These are phyloP conservation scores for Solenopsis fugax DNA, from an alignment of 1,140 invertebrate genomes.

Conservation along the genomic window DNA sequence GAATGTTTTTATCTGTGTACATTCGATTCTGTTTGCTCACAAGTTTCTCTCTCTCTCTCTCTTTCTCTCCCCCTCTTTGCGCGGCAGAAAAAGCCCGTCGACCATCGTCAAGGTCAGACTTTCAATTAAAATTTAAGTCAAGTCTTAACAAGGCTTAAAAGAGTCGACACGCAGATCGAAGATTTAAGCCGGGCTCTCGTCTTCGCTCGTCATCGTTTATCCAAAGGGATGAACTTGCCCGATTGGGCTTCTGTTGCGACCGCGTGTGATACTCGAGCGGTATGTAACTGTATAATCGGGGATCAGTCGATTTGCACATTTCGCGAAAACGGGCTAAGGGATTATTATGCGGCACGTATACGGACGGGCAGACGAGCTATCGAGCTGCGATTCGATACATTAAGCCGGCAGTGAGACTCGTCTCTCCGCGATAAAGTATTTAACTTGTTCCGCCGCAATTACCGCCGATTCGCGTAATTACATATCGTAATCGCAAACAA, in stretches of 20 bases:
- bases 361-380: neutral
- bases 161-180: constrained; percentile 26
- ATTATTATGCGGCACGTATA: neutral
- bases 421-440: neutral
- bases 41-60: too few species aligned
- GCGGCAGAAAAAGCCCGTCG: neutral
- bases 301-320: constrained; percentile 55
- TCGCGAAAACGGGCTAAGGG: constrained; percentile 31
- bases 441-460: constrained; percentile 6
- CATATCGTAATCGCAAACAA: neutral
- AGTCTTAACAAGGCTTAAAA: constrained; percentile 66
- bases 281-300: neutral
- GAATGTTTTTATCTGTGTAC: neutral
- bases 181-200: constrained; percentile 60
- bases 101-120: constrained; percentile 52
- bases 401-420: neutral
- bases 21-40: neutral
- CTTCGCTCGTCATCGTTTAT: neutral
- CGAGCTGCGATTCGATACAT: neutral
- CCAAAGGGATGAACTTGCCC: constrained; percentile 44
- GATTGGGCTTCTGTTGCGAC: constrained; percentile 64
- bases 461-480: neutral
- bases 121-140: constrained; percentile 67
- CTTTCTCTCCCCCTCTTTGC: neutral
- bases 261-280: neutral